A percentile compares a stretch with the other conserved stretches of the same genome.
Evolutionary conservation across 2,797 vertebrate species (phyloP).

Genomic region (Knipowitschia caucasica): DNA sequence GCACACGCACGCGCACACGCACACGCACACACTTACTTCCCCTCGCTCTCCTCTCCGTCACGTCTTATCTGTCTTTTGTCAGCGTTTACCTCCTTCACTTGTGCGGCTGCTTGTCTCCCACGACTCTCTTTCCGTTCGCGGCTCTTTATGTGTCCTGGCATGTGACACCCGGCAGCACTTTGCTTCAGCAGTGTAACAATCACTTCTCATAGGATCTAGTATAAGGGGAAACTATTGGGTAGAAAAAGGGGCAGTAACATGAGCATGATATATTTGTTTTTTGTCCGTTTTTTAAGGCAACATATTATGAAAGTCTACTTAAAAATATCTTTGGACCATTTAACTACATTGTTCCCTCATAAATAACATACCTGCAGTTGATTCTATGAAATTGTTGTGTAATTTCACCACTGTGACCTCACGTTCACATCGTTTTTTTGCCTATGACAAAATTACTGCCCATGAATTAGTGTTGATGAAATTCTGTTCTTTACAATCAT

Average conservation of each 20-base stretch:
- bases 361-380: no score
- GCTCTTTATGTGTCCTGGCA: slow-evolving; percentile 27
- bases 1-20: slow-evolving; percentile 2
- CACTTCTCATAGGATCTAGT: neutral
- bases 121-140: slow-evolving; percentile 12
- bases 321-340: no score
- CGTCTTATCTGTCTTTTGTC: slow-evolving; percentile 9
- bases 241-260: neutral
- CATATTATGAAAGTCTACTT: no score
- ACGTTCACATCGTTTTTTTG: no score
- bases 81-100: slow-evolving; percentile 16
- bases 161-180: slow-evolving; percentile 23
- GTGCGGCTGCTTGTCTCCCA: slow-evolving; percentile 9
- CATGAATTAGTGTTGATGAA: no score
- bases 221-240: neutral
- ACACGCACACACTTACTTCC: slow-evolving; percentile 4
- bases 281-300: no score
- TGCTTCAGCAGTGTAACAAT: slow-evolving; percentile 14
- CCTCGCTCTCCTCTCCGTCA: neutral
- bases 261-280: no score
- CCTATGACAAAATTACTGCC: no score
- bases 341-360: no score
- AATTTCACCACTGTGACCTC: no score
- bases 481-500: no score
- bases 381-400: no score